Conservation (phyloP, 2,797 vertebrate genomes). For the Galago senegalensis region DNA sequence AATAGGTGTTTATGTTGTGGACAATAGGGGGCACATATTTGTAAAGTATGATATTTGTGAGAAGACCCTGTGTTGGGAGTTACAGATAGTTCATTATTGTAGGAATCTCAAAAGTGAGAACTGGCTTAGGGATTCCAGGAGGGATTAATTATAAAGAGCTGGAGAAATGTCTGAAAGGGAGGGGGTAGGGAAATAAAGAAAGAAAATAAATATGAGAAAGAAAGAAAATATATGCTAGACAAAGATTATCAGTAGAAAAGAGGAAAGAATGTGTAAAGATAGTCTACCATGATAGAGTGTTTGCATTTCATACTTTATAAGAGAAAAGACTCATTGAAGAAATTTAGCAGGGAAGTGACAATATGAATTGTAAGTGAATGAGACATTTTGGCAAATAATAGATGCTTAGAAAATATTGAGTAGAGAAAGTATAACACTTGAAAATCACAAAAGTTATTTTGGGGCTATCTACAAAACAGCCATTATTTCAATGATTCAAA, state of each 20-base stretch:
- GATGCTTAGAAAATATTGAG: not conserved
- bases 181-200: not conserved
- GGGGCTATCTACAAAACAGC: not conserved
- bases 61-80: not conserved
- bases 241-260: not conserved
- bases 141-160: not conserved
- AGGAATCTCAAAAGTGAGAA: not conserved
- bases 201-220: not conserved
- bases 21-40: not conserved
- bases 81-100: not conserved
- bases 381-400: not conserved
- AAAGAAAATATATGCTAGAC: not conserved
- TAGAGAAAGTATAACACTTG: not conserved
- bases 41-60: not conserved
- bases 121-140: not conserved
- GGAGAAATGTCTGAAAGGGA: not conserved
- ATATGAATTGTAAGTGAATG: not conserved
- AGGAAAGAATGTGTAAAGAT: not conserved
- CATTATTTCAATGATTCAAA: not conserved
- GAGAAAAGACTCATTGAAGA: not conserved
- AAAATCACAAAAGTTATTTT: constrained; percentile 18
- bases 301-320: not conserved
- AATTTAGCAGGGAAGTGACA: not conserved
- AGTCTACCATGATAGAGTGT: not conserved
- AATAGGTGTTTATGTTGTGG: not conserved